A percentile compares a stretch with the other conserved stretches of the same genome.
phyloP scores from a whole-genome alignment of 2,113 vertebrate species.

The Noctilio leporinus region DNA sequence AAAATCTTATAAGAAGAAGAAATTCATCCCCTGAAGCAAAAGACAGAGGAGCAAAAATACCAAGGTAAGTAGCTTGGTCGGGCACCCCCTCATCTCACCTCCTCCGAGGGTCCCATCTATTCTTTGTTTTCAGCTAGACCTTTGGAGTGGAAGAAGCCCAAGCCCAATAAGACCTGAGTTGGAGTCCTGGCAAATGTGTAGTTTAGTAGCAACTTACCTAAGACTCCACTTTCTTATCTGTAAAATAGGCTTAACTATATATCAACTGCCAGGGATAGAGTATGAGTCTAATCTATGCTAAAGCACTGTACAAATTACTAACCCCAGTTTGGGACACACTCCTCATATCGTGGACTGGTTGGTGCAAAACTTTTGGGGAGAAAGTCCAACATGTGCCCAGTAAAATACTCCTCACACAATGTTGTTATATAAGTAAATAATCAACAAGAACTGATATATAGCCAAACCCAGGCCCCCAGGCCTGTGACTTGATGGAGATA shows the following conservation, averaged over 20 bases:
- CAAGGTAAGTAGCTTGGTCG: background rate
- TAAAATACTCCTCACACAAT: background rate
- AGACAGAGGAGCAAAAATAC: background rate
- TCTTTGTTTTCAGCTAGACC: background rate
- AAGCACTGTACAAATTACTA: background rate
- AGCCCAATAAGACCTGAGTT: background rate
- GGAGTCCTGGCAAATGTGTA: background rate
- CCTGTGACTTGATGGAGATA: background rate
- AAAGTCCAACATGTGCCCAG: background rate
- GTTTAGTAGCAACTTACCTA: background rate
- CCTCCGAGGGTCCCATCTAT: background rate
- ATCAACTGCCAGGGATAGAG: background rate
- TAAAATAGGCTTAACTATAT: background rate
- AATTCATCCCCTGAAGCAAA: background rate
- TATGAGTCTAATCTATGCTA: background rate
- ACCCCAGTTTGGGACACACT: background rate
- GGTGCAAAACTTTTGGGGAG: background rate
- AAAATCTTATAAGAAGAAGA: too few relatives aligned
- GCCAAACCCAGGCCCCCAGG: background rate
- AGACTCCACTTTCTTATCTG: background rate
- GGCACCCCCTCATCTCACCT: background rate
- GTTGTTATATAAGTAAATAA: background rate
- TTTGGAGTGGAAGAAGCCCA: background rate
- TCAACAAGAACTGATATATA: background rate
- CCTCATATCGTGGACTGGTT: background rate